A percentile compares a stretch with the other conserved stretches of the same genome.
Conservation (phyloP, 2,888 invertebrate species). For the Ichneumoninae sp. region DNA sequence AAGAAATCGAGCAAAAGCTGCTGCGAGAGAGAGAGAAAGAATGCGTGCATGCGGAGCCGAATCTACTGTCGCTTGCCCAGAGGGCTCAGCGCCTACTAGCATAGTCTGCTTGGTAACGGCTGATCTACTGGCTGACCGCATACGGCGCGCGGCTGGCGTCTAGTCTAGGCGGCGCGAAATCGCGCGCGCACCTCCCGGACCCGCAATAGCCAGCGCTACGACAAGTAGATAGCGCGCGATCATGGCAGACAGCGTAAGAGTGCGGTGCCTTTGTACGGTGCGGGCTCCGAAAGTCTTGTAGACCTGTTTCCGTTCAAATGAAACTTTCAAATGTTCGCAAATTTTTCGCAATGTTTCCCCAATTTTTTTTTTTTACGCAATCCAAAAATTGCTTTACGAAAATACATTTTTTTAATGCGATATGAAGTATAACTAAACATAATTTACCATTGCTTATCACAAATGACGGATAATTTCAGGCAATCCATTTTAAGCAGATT, state of each 20-base stretch:
- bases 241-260: constrained; percentile 23
- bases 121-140: constrained; percentile 44
- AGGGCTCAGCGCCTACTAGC: constrained; percentile 19
- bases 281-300: background rate
- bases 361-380: background rate
- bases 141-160: constrained; percentile 33
- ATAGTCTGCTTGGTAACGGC: constrained; percentile 54
- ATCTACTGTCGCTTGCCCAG: constrained; percentile 36
- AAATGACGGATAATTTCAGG: no score
- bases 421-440: no score
- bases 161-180: constrained; percentile 33
- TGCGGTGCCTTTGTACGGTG: constrained; percentile 24
- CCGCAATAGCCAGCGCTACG: constrained; percentile 24
- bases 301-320: background rate
- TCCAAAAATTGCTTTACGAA: background rate
- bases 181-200: constrained; percentile 12
- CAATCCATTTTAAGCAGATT: no score
- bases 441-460: no score
- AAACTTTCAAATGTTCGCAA: background rate
- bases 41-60: constrained; percentile 15
- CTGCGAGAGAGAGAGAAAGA: background rate
- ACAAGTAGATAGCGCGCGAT: constrained; percentile 19
- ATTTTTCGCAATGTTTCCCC: background rate
- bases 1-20: constrained; percentile 12
- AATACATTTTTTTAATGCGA: background rate